These are phyloP conservation scores for Hoplodrina blanda DNA, from an alignment of 2,888 invertebrate species.

Conservation along the genomic window DNA sequence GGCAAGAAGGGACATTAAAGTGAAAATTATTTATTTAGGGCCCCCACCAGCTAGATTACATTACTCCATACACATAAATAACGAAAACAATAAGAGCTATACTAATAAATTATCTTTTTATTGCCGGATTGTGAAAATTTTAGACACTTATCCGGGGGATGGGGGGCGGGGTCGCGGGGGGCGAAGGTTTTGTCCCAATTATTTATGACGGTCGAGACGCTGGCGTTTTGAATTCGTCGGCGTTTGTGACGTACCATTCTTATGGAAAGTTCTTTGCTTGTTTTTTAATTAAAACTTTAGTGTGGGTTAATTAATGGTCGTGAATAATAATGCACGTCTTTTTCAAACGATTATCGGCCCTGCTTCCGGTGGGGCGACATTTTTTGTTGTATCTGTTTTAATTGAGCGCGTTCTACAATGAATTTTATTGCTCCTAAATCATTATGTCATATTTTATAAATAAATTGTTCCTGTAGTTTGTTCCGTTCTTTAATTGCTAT, in stretches of 20 bases:
- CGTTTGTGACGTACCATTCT: slow-evolving; percentile 85
- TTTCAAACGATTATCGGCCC: slow-evolving; percentile 66
- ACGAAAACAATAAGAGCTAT: slow-evolving; percentile 91
- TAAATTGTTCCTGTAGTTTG: slow-evolving; percentile 47
- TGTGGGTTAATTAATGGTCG: slow-evolving; percentile 86
- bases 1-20: slow-evolving; percentile 90
- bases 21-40: slow-evolving; percentile 90
- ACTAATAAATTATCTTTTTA: slow-evolving; percentile 91
- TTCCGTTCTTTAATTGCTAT: slow-evolving; percentile 48
- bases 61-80: slow-evolving; percentile 91
- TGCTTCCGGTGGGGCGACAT: slow-evolving; percentile 65
- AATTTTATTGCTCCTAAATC: slow-evolving; percentile 48
- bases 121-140: slow-evolving; percentile 91
- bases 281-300: slow-evolving; percentile 90
- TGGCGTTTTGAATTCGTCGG: slow-evolving; percentile 87
- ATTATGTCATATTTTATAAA: slow-evolving; percentile 47
- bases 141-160: slow-evolving; percentile 89
- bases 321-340: slow-evolving; percentile 74
- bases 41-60: slow-evolving; percentile 89
- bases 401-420: slow-evolving; percentile 49
- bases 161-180: slow-evolving; percentile 66
- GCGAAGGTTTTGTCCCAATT: slow-evolving; percentile 89
- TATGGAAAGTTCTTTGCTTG: slow-evolving; percentile 80
- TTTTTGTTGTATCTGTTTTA: slow-evolving; percentile 58
- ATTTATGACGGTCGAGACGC: slow-evolving; percentile 90